A percentile compares a stretch with the other conserved stretches of the same genome.
Conservation (phyloP, 2,888 invertebrate species). For the Eucera pruinosa region DNA sequence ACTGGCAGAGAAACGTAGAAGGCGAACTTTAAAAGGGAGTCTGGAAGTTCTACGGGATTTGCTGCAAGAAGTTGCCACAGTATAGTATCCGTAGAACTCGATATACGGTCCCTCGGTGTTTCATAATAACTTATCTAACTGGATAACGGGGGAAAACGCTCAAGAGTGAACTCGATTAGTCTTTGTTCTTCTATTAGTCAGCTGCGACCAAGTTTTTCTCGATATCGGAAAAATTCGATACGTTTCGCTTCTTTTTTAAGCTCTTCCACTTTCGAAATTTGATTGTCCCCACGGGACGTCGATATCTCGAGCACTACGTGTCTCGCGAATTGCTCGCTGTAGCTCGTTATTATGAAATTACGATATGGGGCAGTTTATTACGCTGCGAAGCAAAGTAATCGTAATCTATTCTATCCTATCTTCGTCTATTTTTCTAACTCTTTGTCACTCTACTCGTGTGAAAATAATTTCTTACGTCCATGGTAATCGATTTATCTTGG, state of each 20-base stretch:
- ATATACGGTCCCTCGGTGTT: constrained; percentile 37
- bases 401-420: too few species aligned
- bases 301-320: constrained; percentile 14
- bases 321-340: not conserved
- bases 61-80: constrained; percentile 6
- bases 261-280: constrained; percentile 24
- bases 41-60: constrained; percentile 48
- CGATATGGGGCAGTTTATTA: constrained; percentile 27
- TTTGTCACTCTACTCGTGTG: too few species aligned
- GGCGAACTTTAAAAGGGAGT: not conserved
- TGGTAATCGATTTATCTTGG: too few species aligned
- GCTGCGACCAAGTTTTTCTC: constrained; percentile 38
- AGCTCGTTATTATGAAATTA: constrained; percentile 30
- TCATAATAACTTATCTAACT: constrained; percentile 47
- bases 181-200: constrained; percentile 5
- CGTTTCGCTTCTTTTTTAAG: not conserved
- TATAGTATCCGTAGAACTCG: constrained; percentile 25
- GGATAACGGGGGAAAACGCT: constrained; percentile 22
- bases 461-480: too few species aligned
- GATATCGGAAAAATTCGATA: constrained; percentile 23
- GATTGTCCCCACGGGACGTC: constrained; percentile 20
- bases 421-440: too few species aligned
- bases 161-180: constrained; percentile 16
- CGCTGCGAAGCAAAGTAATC: constrained; percentile 16
- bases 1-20: constrained; percentile 23